Conservation (phyloP, 92 coral and sea anemone species). For the Siderastrea radians region DNA sequence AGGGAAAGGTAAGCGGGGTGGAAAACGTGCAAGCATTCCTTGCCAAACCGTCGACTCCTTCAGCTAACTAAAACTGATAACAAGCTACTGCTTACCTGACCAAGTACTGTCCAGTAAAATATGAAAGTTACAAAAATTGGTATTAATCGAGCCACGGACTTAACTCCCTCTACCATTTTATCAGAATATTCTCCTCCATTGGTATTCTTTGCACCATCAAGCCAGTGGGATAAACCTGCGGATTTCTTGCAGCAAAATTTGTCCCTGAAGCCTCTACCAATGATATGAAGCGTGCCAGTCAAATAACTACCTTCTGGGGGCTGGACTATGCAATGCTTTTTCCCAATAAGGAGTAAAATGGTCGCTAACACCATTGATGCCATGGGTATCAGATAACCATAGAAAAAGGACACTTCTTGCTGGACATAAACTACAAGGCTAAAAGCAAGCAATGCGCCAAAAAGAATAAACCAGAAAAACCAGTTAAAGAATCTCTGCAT, state of each 20-base stretch:
- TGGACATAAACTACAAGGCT: constrained; percentile 82
- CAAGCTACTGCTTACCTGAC: constrained; percentile 63
- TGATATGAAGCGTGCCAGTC: constrained; percentile 59
- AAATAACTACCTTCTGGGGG: constrained; percentile 71
- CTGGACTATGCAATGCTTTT: constrained; percentile 37
- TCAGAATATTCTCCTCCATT: constrained; percentile 67
- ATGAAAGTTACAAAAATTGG: constrained; percentile 79
- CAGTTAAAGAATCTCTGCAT: constrained; percentile 74
- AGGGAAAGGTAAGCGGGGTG: too few relatives aligned
- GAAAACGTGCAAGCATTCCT: too few relatives aligned
- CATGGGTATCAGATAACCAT: constrained; percentile 73
- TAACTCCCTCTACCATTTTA: constrained; percentile 75
- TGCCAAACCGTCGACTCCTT: too few relatives aligned
- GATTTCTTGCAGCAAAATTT: constrained; percentile 11
- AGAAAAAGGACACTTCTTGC: constrained; percentile 75
- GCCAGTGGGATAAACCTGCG: constrained; percentile 42
- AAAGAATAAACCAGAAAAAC: constrained; percentile 82
- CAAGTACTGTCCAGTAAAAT: constrained; percentile 76
- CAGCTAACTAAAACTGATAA: too few relatives aligned
- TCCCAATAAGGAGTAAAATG: constrained; percentile 67
- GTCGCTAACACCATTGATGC: constrained; percentile 49
- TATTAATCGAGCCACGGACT: constrained; percentile 67
- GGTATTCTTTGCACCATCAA: constrained; percentile 70
- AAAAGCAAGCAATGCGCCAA: constrained; percentile 71
- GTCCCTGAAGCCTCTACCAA: constrained; percentile 47